A percentile compares a stretch with the other conserved stretches of the same genome.
phyloP scores from a whole-genome alignment of 2,797 vertebrate genomes.

The Melanotaenia nigrans region DNA sequence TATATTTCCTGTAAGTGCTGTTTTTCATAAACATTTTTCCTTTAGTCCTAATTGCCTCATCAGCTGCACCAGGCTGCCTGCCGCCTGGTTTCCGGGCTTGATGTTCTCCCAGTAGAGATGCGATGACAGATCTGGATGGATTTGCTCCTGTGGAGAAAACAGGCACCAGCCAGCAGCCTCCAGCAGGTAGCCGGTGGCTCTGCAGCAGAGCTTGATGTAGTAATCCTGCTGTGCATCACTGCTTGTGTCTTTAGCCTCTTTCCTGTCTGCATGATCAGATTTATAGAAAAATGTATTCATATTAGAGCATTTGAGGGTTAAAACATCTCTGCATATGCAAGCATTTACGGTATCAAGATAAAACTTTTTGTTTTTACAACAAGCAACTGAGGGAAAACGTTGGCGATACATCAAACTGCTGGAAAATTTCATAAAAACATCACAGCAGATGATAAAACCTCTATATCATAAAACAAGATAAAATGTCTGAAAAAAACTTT shows the following conservation, averaged over 20 bases:
- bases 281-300: background rate
- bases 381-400: background rate
- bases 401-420: background rate
- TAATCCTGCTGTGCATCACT: slow-evolving; percentile 12
- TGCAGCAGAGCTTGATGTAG: slow-evolving; percentile 35
- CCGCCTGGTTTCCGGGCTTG: slow-evolving; percentile 2
- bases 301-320: too few relatives aligned
- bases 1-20: too few relatives aligned
- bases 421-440: background rate
- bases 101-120: slow-evolving; percentile 20
- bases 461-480: slow-evolving; percentile 2
- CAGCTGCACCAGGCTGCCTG: background rate
- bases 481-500: slow-evolving; percentile 59
- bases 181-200: slow-evolving; percentile 42
- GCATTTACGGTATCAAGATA: too few relatives aligned
- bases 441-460: slow-evolving; percentile 11
- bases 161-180: slow-evolving; percentile 39
- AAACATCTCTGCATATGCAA: background rate
- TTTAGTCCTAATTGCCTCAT: background rate
- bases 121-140: slow-evolving; percentile 41
- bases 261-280: background rate
- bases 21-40: too few relatives aligned
- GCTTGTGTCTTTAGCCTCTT: background rate
- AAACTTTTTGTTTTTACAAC: too few relatives aligned
- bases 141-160: slow-evolving; percentile 40